Percentiles rank a stretch among this genome's conserved stretches.
phyloP scores from a whole-genome alignment of 2,797 vertebrate species.

The Mastacembelus armatus region DNA sequence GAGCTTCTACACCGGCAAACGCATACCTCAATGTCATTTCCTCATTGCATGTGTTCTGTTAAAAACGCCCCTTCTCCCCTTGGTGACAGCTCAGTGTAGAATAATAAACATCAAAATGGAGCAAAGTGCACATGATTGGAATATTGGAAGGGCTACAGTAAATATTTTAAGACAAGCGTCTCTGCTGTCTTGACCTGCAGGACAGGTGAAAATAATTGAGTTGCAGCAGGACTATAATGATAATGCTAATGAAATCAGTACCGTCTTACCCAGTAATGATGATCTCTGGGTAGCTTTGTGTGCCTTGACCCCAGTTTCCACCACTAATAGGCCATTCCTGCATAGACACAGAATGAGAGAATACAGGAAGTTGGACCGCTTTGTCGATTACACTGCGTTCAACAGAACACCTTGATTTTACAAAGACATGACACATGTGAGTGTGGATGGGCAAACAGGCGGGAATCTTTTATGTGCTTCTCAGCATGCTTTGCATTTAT shows the following conservation, averaged over 20 bases:
- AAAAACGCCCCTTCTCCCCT: constrained; percentile 32
- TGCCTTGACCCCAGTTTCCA: constrained; percentile 97
- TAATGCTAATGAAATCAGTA: constrained; percentile 56
- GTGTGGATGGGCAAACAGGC: constrained; percentile 9
- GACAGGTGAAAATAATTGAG: constrained; percentile 43
- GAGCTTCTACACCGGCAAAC: constrained; percentile 39
- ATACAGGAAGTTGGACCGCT: constrained; percentile 2
- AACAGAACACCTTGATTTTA: constrained; percentile 37
- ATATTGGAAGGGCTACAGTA: constrained; percentile 31
- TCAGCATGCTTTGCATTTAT: constrained; percentile 37
- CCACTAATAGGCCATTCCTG: constrained; percentile 99
- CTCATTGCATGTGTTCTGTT: constrained; percentile 38
- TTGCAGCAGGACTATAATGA: constrained; percentile 27
- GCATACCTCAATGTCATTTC: constrained; percentile 67
- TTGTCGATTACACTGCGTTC: constrained; percentile 31
- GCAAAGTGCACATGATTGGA: constrained; percentile 42
- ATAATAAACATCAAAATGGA: constrained; percentile 57
- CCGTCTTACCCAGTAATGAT: constrained; percentile 97
- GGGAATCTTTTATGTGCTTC: constrained; percentile 21
- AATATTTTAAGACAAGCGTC: constrained; percentile 13
- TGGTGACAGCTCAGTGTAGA: constrained; percentile 43
- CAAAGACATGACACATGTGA: constrained; percentile 30
- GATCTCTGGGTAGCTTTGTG: constrained; percentile 98
- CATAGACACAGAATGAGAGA: constrained; percentile 44
- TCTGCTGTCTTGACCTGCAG: constrained; percentile 16